Percentiles rank a stretch among this genome's conserved stretches.
phyloP scores from a whole-genome alignment of 2,797 vertebrate species.

The Chelon auratus region DNA sequence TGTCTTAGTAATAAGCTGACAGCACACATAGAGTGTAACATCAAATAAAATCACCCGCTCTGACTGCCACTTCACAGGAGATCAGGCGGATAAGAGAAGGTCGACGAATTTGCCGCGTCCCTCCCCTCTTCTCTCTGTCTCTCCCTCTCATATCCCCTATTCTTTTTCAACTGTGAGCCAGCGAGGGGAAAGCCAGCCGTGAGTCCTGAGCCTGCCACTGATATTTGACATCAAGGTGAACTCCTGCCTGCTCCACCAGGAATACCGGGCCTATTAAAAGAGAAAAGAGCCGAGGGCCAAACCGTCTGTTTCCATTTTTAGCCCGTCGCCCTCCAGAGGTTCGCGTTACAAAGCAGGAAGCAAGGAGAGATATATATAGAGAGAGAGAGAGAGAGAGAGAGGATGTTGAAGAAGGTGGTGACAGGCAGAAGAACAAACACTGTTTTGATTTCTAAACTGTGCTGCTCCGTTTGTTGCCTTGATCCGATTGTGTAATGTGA shows the following conservation, averaged over 20 bases:
- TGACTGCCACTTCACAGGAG: background rate
- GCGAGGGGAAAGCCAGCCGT: slow-evolving; percentile 39
- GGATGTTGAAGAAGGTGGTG: slow-evolving; percentile 8
- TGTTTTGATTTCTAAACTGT: slow-evolving; percentile 11
- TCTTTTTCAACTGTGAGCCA: slow-evolving; percentile 39
- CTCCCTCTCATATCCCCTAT: background rate
- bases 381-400: slow-evolving; percentile 8
- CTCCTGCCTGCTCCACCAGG: slow-evolving; percentile 67
- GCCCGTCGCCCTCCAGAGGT: slow-evolving; percentile 63
- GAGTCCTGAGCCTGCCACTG: slow-evolving; percentile 51
- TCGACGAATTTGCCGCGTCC: slow-evolving; percentile 41
- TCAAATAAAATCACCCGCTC: slow-evolving; percentile 27
- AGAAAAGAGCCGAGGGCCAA: slow-evolving; percentile 69
- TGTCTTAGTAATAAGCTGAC: background rate
- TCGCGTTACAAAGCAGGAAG: slow-evolving; percentile 59
- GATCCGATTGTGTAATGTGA: background rate
- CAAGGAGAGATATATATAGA: slow-evolving; percentile 32
- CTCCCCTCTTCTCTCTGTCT: slow-evolving; percentile 1
- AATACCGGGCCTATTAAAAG: slow-evolving; percentile 75
- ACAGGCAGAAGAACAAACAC: background rate
- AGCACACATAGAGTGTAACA: slow-evolving; percentile 4
- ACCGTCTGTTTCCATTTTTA: slow-evolving; percentile 69
- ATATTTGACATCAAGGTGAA: slow-evolving; percentile 82
- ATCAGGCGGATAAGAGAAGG: slow-evolving; percentile 44
- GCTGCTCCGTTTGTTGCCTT: background rate